Conservation (phyloP, 1,140 invertebrate species). For the Heliconius eleuchia region DNA sequence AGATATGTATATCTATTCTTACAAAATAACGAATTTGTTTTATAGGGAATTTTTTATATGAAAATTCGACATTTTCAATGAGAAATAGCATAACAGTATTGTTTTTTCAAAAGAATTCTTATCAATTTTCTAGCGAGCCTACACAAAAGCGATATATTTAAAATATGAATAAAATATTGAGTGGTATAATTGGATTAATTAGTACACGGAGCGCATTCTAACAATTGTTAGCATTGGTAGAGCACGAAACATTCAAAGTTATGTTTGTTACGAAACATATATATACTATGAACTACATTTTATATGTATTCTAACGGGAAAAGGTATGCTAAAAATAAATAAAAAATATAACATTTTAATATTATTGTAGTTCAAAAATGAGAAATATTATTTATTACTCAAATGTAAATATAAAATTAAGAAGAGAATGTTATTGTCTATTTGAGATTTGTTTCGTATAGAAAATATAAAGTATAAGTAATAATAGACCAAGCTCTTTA, state of each 20-base stretch:
- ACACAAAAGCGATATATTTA: background rate
- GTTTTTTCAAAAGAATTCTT: background rate
- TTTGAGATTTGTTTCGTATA: too few relatives aligned
- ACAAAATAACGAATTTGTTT: too few relatives aligned
- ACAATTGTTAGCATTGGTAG: background rate
- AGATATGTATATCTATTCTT: too few relatives aligned
- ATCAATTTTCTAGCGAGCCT: background rate
- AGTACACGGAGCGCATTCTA: background rate
- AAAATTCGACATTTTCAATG: background rate
- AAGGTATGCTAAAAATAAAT: too few relatives aligned
- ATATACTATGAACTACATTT: background rate
- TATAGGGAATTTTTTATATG: too few relatives aligned
- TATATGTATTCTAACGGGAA: too few relatives aligned
- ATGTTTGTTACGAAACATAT: background rate
- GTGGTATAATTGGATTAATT: conserved; percentile 2
- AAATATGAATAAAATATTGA: background rate
- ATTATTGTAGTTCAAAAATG: background rate
- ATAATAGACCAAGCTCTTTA: background rate
- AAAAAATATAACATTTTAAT: too few relatives aligned
- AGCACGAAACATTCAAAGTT: background rate
- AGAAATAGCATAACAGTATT: background rate
- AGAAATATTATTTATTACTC: background rate
- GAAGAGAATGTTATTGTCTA: too few relatives aligned
- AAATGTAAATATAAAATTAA: background rate
- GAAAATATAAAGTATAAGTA: background rate